Percentiles rank a stretch among this genome's conserved stretches.
phyloP scores from a whole-genome alignment of 2,888 invertebrate species.

The Acanthococcus lagerstroemiae region DNA sequence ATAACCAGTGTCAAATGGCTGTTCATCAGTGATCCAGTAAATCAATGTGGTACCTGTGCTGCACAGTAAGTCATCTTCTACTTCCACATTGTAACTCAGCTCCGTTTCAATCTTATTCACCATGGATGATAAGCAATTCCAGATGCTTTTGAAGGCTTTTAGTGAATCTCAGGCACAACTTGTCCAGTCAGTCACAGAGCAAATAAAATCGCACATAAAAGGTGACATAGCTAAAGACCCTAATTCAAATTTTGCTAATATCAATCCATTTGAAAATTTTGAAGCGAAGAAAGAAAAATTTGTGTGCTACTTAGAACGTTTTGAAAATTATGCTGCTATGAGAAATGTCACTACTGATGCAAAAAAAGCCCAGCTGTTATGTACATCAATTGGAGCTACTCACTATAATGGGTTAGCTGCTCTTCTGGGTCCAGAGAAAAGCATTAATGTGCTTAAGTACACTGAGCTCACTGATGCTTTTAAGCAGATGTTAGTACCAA shows the following conservation, averaged over 20 bases:
- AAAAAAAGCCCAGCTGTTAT: constrained; percentile 31
- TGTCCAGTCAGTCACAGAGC: too few relatives aligned
- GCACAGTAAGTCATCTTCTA: too few relatives aligned
- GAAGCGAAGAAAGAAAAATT: constrained; percentile 31
- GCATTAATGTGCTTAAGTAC: constrained; percentile 12
- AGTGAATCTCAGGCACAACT: too few relatives aligned
- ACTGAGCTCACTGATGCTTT: constrained; percentile 7
- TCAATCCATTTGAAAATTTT: constrained; percentile 31
- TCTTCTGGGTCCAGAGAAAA: constrained; percentile 22
- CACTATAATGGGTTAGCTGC: constrained; percentile 31
- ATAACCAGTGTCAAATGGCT: too few relatives aligned
- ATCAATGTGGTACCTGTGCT: too few relatives aligned
- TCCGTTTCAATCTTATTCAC: too few relatives aligned
- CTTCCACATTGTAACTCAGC: too few relatives aligned
- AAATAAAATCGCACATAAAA: too few relatives aligned
- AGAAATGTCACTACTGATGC: constrained; percentile 21
- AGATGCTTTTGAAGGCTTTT: not conserved
- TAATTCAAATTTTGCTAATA: not conserved
- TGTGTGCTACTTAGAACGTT: constrained; percentile 28
- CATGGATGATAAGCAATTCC: not conserved
- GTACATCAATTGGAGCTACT: constrained; percentile 25
- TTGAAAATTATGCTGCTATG: constrained; percentile 19
- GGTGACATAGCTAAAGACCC: not conserved
- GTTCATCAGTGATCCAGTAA: too few relatives aligned
- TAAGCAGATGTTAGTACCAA: constrained; percentile 24